phyloP scores from a whole-genome alignment of 1,140 invertebrate species.

The Lucilia sericata region DNA sequence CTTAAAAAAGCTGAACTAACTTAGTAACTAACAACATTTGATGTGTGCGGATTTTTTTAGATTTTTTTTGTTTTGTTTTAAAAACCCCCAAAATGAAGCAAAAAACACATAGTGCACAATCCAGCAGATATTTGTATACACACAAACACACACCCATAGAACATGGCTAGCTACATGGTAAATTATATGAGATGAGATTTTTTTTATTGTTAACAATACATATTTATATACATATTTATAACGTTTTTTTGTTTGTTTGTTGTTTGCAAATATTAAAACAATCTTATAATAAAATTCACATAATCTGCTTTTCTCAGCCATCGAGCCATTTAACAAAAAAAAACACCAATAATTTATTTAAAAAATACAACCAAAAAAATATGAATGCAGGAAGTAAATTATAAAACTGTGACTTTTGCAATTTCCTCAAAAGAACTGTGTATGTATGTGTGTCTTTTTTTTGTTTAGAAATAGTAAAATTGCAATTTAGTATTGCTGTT shows the following conservation, averaged over 20 bases:
- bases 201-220: background rate
- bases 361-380: background rate
- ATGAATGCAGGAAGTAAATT: slow-evolving; percentile 36
- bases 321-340: no score
- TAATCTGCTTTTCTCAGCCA: background rate
- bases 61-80: background rate
- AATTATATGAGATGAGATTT: background rate
- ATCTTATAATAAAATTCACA: background rate
- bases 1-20: slow-evolving; percentile 7
- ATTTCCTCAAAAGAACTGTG: background rate
- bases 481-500: background rate
- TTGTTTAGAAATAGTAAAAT: background rate
- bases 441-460: no score
- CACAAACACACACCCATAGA: no score
- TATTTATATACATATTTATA: background rate
- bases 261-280: background rate
- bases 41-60: background rate
- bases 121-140: no score
- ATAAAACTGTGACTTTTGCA: slow-evolving; percentile 25
- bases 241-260: background rate
- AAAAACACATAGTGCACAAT: background rate
- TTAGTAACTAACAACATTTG: slow-evolving; percentile 33
- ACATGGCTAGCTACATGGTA: no score
- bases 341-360: no score
- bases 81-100: background rate